A percentile compares a stretch with the other conserved stretches of the same genome.
Evolutionary conservation across 2,113 vertebrate genomes (phyloP).

Genomic region (Noctilio leporinus): DNA sequence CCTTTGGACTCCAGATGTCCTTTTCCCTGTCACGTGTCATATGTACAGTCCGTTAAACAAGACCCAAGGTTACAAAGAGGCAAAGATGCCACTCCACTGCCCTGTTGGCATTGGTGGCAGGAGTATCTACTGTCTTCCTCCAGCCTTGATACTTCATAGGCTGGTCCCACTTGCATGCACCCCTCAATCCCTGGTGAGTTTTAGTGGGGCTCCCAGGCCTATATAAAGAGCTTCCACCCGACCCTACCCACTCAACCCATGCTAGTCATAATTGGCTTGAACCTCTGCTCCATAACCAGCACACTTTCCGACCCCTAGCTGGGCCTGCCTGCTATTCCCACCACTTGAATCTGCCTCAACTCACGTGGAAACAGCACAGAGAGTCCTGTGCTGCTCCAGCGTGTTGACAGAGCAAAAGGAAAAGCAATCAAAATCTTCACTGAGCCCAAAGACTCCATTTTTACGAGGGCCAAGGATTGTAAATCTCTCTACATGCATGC

Average conservation of each 20-base stretch:
- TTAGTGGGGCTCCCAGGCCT: background rate
- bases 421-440: background rate
- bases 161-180: background rate
- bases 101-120: background rate
- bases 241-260: rapidly evolving
- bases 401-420: background rate
- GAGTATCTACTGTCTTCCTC: background rate
- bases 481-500: background rate
- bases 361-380: background rate
- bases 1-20: background rate
- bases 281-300: background rate
- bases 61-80: background rate
- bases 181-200: background rate
- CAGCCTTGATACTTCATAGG: background rate
- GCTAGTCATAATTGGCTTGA: background rate
- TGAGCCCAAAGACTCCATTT: background rate
- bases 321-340: background rate
- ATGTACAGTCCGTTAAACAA: background rate
- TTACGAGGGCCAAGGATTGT: background rate
- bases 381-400: background rate
- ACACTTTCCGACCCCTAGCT: background rate
- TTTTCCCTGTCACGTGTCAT: background rate
- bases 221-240: background rate
- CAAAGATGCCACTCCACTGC: background rate
- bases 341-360: background rate